These are phyloP conservation scores for Babylonia areolata DNA, from an alignment of 1,140 invertebrate species.

Conservation along the genomic window DNA sequence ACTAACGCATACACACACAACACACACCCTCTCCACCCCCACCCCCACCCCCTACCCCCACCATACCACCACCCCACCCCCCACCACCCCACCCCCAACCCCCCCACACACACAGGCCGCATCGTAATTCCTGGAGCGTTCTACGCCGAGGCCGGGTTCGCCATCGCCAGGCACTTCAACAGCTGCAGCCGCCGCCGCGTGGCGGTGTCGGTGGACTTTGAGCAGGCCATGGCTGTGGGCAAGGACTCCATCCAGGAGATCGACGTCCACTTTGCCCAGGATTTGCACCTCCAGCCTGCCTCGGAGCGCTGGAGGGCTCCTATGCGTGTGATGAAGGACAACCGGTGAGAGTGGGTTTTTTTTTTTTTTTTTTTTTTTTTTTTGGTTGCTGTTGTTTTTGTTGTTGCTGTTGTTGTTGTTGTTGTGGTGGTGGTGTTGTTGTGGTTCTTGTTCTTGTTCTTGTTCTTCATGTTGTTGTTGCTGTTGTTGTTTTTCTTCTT, in stretches of 20 bases:
- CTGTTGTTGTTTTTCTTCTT: too few species aligned
- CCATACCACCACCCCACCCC: too few species aligned
- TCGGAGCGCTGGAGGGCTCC: background rate
- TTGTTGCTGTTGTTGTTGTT: too few species aligned
- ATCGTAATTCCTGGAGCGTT: conserved; percentile 48
- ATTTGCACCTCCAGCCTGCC: background rate
- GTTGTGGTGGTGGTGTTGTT: too few species aligned
- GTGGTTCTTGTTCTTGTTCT: too few species aligned
- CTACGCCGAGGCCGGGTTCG: conserved; percentile 48
- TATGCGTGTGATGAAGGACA: conserved; percentile 11
- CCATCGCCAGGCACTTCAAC: conserved; percentile 30
- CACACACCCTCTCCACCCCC: too few species aligned
- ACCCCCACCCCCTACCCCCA: too few species aligned
- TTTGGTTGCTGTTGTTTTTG: too few species aligned
- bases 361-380: too few species aligned
- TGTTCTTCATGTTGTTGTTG: too few species aligned
- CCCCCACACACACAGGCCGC: background rate
- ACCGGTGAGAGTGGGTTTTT: background rate
- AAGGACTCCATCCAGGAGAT: conserved; percentile 23
- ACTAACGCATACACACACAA: too few species aligned
- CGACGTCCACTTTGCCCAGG: background rate
- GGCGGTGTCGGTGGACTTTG: conserved; percentile 41
- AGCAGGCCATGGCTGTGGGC: conserved; percentile 31
- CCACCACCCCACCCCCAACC: too few species aligned
- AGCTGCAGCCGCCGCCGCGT: background rate